These are phyloP conservation scores for Oceanites oceanicus DNA, from an alignment of 2,113 vertebrate genomes.

Conservation along the genomic window DNA sequence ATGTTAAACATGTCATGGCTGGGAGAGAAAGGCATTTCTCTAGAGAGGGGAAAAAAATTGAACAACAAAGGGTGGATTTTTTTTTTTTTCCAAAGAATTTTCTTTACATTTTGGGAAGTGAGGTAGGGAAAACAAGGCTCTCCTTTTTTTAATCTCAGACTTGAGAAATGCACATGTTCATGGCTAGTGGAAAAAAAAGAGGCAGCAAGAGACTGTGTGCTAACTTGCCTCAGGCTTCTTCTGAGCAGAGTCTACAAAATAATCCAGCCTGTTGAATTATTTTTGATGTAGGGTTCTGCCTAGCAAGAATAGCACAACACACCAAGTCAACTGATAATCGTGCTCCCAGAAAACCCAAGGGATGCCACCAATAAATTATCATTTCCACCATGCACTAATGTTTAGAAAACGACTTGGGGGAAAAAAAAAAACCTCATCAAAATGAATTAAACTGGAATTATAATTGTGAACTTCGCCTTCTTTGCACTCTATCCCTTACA, in stretches of 20 bases:
- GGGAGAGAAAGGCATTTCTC: not conserved
- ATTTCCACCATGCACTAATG: not conserved
- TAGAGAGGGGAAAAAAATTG: not conserved
- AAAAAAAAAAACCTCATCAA: not conserved
- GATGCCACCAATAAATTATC: not conserved
- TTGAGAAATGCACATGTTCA: not conserved
- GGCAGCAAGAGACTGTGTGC: constrained; percentile 4
- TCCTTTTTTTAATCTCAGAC: not conserved
- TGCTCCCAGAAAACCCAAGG: not conserved
- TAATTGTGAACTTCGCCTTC: not conserved
- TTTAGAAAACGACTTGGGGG: not conserved
- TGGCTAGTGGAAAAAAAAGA: not conserved
- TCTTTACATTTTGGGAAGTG: not conserved
- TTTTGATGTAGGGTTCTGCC: constrained; percentile 2
- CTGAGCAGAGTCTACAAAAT: constrained; percentile 13
- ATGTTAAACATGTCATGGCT: not conserved
- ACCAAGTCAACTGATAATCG: not conserved
- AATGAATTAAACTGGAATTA: not conserved
- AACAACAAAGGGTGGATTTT: not conserved
- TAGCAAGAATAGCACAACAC: not conserved
- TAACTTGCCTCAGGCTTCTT: constrained; percentile 31
- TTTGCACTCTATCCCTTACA: not conserved
- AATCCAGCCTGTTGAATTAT: constrained; percentile 44
- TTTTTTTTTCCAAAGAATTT: not conserved
- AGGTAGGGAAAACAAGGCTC: not conserved